Conservation (phyloP, 1,140 invertebrate genomes). For the Trinorchestia longiramus region DNA sequence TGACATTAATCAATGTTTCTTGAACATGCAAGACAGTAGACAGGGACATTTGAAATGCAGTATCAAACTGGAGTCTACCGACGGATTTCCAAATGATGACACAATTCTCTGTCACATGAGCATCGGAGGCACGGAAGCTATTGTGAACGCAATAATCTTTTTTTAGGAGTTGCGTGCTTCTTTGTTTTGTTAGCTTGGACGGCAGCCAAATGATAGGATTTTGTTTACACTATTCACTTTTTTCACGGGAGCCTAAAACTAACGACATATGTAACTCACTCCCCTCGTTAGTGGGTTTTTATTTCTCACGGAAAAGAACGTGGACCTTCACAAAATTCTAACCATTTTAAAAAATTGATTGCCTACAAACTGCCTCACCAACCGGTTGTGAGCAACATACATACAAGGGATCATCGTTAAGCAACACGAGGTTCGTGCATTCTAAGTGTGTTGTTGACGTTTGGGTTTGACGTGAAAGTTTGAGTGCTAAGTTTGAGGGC, state of each 20-base stretch:
- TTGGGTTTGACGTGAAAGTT: background rate
- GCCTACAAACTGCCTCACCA: background rate
- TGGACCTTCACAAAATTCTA: background rate
- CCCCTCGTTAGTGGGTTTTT: background rate
- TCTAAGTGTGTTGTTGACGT: background rate
- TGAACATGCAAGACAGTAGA: background rate
- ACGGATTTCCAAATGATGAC: background rate
- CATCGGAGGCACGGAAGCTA: background rate
- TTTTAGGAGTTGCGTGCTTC: background rate
- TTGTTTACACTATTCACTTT: background rate
- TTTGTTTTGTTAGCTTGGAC: background rate
- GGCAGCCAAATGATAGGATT: background rate
- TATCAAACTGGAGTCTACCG: background rate
- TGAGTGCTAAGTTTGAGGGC: background rate
- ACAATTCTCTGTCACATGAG: background rate
- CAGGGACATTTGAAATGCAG: background rate
- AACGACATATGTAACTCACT: background rate
- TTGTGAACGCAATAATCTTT: background rate
- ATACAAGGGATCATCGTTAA: background rate
- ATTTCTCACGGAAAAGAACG: background rate
- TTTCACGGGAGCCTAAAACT: background rate
- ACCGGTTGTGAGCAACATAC: background rate
- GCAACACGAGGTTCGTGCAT: background rate
- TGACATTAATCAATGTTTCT: background rate
- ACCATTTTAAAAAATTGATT: background rate